A percentile compares a stretch with the other conserved stretches of the same genome.
Conservation (phyloP, 2,888 invertebrate species). For the Allolobophora icterica region DNA sequence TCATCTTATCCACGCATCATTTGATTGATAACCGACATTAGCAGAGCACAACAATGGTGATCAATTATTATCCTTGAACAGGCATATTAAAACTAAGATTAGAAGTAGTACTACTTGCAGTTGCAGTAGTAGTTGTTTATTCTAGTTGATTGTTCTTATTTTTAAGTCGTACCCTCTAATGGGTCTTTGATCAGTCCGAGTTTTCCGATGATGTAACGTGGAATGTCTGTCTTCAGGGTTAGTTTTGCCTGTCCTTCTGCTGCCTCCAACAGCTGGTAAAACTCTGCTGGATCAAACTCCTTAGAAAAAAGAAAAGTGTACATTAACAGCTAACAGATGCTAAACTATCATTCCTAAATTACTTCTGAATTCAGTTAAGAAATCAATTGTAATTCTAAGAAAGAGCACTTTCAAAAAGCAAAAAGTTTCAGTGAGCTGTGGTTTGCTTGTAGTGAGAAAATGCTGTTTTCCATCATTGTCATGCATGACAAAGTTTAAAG, state of each 20-base stretch:
- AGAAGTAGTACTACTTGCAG: too few species aligned
- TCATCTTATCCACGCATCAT: neutral
- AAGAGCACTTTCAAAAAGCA: neutral
- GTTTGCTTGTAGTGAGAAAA: neutral
- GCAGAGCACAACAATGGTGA: neutral
- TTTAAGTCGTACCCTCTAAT: slow-evolving; percentile 73
- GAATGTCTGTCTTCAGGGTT: slow-evolving; percentile 88
- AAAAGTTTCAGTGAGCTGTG: neutral
- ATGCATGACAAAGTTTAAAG: too few species aligned
- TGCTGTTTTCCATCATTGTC: too few species aligned
- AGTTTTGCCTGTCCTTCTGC: slow-evolving; percentile 73
- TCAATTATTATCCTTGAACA: neutral
- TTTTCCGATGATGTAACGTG: slow-evolving; percentile 96
- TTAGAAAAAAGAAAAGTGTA: slow-evolving; percentile 49
- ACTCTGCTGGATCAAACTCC: slow-evolving; percentile 98
- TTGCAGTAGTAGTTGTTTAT: too few species aligned
- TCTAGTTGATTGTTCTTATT: neutral
- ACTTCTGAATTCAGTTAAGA: neutral
- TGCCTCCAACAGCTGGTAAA: slow-evolving; percentile 93
- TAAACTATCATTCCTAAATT: neutral
- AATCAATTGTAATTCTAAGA: neutral
- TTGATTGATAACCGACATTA: neutral
- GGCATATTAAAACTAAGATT: neutral
- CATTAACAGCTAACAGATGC: neutral
- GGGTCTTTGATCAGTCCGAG: slow-evolving; percentile 94